These are phyloP conservation scores for Stictocephala bisonia DNA, from an alignment of 2,888 invertebrate species.

Conservation along the genomic window DNA sequence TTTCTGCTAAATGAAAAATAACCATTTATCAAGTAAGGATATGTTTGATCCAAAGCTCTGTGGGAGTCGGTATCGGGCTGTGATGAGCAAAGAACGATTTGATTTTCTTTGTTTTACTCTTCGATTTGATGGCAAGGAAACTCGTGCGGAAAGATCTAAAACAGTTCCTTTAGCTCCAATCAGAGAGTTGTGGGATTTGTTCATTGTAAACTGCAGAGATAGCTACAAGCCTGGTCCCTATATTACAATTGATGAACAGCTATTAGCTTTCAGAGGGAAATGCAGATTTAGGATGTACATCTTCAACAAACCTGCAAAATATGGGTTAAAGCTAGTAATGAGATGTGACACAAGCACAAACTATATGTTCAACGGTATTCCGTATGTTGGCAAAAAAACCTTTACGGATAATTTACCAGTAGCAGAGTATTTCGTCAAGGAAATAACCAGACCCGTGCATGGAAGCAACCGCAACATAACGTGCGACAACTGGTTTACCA, in stretches of 20 bases:
- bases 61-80: slow-evolving; percentile 28
- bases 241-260: slow-evolving; percentile 56
- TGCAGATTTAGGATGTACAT: slow-evolving; percentile 56
- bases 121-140: slow-evolving; percentile 46
- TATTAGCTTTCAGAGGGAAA: slow-evolving; percentile 55
- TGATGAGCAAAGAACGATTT: slow-evolving; percentile 30
- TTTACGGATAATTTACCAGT: slow-evolving; percentile 15
- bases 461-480: slow-evolving; percentile 34
- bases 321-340: slow-evolving; percentile 55
- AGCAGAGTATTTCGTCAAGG: slow-evolving; percentile 33
- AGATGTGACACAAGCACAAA: slow-evolving; percentile 40
- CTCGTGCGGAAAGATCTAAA: slow-evolving; percentile 26
- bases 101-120: slow-evolving; percentile 33
- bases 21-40: slow-evolving; percentile 10
- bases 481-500: slow-evolving; percentile 44
- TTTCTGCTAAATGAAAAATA: slow-evolving; percentile 27
- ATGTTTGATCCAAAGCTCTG: slow-evolving; percentile 20
- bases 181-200: slow-evolving; percentile 30
- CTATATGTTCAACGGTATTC: slow-evolving; percentile 44
- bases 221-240: slow-evolving; percentile 53
- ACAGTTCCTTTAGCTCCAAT: slow-evolving; percentile 35
- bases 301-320: slow-evolving; percentile 55
- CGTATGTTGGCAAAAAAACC: slow-evolving; percentile 44
- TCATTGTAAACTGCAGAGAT: slow-evolving; percentile 29
- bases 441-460: slow-evolving; percentile 30